Conservation (phyloP, 23 tunicate species). For the Trididemnum miniatum region DNA sequence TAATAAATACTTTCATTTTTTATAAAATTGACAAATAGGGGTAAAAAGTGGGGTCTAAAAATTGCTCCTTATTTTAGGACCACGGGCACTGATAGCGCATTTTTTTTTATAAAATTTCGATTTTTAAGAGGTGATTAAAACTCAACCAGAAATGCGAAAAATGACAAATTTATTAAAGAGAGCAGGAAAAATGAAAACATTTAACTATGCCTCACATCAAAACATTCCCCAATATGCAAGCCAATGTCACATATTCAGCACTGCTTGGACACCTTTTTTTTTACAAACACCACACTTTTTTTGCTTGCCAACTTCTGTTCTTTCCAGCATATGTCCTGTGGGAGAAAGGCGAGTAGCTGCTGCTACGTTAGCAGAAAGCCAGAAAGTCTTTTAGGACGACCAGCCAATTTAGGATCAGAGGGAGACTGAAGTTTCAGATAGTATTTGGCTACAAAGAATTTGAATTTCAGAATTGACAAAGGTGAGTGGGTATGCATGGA, state of each 20-base stretch:
- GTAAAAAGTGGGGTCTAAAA: background rate
- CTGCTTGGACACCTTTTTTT: background rate
- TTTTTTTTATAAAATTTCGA: background rate
- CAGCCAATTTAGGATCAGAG: background rate
- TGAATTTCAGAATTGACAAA: background rate
- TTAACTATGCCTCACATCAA: no score
- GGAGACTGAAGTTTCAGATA: background rate
- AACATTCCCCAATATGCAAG: no score
- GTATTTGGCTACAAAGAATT: background rate
- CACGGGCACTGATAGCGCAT: background rate
- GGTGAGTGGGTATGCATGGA: background rate
- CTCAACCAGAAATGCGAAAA: no score
- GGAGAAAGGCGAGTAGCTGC: background rate
- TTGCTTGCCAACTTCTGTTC: constrained; percentile 2
- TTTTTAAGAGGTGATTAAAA: no score
- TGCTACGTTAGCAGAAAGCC: background rate
- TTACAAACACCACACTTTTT: background rate
- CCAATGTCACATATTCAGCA: background rate
- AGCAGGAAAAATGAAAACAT: no score
- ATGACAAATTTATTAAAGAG: no score
- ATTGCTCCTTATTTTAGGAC: background rate
- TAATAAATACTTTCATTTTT: background rate
- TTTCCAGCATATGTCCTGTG: background rate
- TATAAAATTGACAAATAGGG: background rate
- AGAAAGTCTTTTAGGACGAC: background rate